Base-by-base conservation (phyloP, 2,113 vertebrate genomes). In the Monarcha castaneiventris region DNA sequence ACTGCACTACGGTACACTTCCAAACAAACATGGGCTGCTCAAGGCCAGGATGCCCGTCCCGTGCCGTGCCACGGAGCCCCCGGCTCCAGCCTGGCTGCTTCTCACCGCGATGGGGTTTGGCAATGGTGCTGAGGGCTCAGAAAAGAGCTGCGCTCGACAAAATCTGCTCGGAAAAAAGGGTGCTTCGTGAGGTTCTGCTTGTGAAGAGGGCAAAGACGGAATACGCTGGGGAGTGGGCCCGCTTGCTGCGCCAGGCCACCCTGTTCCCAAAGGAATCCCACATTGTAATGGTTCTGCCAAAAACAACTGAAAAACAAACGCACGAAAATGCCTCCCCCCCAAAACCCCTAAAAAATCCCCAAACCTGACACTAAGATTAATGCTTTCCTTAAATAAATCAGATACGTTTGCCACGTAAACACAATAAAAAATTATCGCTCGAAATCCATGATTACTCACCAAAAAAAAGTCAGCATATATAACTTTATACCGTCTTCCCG, bases 1-100 rank as follows among this genome's bases (percentile, higher is more conserved):
- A 98, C 98, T 84, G 98, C 98, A 98, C 98, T 97, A 98, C 98
- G 97, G 97, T 96, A 98, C 98, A 98, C 97, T 96, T 94, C 92
- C 97, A 92, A 97, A 98, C 98, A 97, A 98, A 93, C 81, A 97
- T 91, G 97, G 97, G 97, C 90, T 92, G 95, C 94, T 93, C 96
- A 27, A 35, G 91, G 55, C 95, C 93, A 87, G 97, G 92, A 77
- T 94, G 98, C 97, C 88, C 74, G 5, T 93, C 91, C 97, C 72
- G 80, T 71, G 79, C 78, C 13, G 26, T 63, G 37, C 48, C 49
- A 9, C 54, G 16, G 77, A 54, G 78, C 78, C 78, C 84, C 87
- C 14, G 55, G 78, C 78, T 41, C 87, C 78, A 2, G 25, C 91
- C 97, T 75, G 84, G 55, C 97, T 92, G 96, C 88, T 95, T 73